These are phyloP conservation scores for Myodes glareolus DNA, from an alignment of 2,113 vertebrate genomes.

Conservation along the genomic window DNA sequence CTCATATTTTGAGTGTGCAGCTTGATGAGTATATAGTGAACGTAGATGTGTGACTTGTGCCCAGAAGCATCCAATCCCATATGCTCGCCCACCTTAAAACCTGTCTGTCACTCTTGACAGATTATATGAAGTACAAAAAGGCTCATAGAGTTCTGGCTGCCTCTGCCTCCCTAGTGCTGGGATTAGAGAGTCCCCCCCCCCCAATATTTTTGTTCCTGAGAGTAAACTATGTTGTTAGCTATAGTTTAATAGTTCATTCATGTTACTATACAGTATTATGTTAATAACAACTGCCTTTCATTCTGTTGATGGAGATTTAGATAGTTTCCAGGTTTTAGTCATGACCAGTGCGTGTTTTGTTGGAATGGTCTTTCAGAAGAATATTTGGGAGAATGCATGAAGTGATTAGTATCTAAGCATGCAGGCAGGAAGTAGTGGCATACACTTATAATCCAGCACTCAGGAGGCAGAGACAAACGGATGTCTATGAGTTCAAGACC, in stretches of 20 bases:
- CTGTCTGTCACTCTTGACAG: background rate
- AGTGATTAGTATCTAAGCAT: background rate
- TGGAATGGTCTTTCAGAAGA: slow-evolving; percentile 46
- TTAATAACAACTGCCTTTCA: background rate
- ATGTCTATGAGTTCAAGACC: background rate
- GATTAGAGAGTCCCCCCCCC: background rate
- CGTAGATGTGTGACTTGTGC: background rate
- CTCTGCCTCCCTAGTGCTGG: background rate
- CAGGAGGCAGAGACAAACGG: background rate
- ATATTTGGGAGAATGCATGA: slow-evolving; percentile 12
- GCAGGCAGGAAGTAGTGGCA: background rate
- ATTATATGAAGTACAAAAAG: background rate
- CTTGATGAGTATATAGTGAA: slow-evolving; percentile 30
- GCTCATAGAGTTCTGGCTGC: background rate
- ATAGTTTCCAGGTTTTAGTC: slow-evolving; percentile 52
- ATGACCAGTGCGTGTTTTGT: background rate
- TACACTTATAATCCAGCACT: background rate
- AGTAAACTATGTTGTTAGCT: background rate
- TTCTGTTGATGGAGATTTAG: slow-evolving; percentile 42
- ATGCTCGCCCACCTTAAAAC: background rate
- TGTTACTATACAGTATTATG: background rate
- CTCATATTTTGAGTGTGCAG: background rate
- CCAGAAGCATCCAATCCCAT: background rate
- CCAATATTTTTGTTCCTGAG: slow-evolving; percentile 11
- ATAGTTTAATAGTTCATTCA: slow-evolving; percentile 46